Conservation (phyloP, 1,140 invertebrate species). For the Apis cerana region DNA sequence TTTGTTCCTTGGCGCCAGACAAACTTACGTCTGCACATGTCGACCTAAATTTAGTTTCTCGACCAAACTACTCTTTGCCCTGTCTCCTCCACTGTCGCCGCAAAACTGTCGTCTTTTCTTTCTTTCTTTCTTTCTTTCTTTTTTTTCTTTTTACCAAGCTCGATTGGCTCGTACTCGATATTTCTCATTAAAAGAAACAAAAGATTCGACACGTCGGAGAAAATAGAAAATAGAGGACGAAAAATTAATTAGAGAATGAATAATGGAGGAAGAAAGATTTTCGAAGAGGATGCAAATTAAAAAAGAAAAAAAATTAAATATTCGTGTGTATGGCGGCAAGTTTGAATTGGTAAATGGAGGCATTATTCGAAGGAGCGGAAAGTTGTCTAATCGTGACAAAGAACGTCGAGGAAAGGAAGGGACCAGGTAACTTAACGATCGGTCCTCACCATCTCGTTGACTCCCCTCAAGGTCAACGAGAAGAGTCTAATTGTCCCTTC, state of each 20-base stretch:
- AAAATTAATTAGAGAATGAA: background rate
- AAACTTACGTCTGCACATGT: slow-evolving; percentile 70
- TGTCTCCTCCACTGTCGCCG: background rate
- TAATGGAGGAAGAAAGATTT: background rate
- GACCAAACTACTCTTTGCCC: slow-evolving; percentile 11
- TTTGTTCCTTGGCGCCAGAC: slow-evolving; percentile 75
- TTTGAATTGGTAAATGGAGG: slow-evolving; percentile 15
- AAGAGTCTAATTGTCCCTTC: slow-evolving; percentile 63
- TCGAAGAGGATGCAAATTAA: background rate
- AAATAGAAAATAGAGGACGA: no score
- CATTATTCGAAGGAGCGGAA: slow-evolving; percentile 36
- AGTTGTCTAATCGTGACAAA: slow-evolving; percentile 54
- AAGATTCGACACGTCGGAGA: background rate
- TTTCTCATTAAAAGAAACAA: background rate
- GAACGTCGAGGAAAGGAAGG: background rate
- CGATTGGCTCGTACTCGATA: background rate
- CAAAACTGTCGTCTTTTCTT: background rate
- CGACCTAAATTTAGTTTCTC: slow-evolving; percentile 69
- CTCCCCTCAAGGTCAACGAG: slow-evolving; percentile 54
- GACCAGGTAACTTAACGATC: slow-evolving; percentile 57
- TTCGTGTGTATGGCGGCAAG: background rate
- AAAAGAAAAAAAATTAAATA: background rate
- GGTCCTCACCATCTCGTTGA: slow-evolving; percentile 53
- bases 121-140: background rate
- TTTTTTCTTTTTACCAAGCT: background rate